phyloP scores from a whole-genome alignment of 1,140 invertebrate genomes.

The Magallana ariakensis region DNA sequence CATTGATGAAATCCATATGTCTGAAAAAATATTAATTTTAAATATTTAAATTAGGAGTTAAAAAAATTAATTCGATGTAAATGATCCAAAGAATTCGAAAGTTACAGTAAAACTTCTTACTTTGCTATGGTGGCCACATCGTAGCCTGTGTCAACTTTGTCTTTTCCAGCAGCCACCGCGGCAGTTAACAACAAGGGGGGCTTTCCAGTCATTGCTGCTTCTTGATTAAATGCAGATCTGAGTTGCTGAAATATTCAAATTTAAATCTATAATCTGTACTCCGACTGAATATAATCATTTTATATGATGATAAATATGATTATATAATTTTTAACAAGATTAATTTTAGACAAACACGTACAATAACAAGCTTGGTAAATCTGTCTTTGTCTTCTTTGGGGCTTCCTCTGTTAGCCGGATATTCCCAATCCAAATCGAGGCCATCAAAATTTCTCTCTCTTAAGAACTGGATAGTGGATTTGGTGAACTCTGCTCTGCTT shows the following conservation, averaged over 20 bases:
- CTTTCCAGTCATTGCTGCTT: constrained; percentile 59
- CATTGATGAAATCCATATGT: constrained; percentile 88
- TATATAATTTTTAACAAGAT: no score
- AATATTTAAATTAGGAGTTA: background rate
- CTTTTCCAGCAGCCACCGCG: constrained; percentile 79
- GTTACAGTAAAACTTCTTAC: constrained; percentile 58
- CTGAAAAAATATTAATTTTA: constrained; percentile 47
- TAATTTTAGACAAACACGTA: background rate
- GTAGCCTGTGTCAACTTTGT: constrained; percentile 79
- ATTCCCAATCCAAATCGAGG: constrained; percentile 97
- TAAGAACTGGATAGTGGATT: constrained; percentile 88
- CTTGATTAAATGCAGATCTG: constrained; percentile 61
- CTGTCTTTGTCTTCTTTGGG: constrained; percentile 93
- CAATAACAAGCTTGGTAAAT: constrained; percentile 90
- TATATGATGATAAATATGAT: no score
- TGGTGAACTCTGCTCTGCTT: constrained; percentile 69
- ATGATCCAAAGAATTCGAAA: background rate
- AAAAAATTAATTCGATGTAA: background rate
- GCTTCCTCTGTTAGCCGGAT: constrained; percentile 94
- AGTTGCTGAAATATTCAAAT: constrained; percentile 60
- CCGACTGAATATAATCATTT: no score
- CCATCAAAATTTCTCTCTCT: constrained; percentile 96
- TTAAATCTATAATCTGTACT: no score
- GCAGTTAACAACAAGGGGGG: constrained; percentile 76
- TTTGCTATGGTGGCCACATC: constrained; percentile 76